Percentiles rank a stretch among this genome's conserved stretches.
These are phyloP conservation scores for Nephotettix cincticeps DNA, from an alignment of 1,140 invertebrate genomes.

Conservation along the genomic window DNA sequence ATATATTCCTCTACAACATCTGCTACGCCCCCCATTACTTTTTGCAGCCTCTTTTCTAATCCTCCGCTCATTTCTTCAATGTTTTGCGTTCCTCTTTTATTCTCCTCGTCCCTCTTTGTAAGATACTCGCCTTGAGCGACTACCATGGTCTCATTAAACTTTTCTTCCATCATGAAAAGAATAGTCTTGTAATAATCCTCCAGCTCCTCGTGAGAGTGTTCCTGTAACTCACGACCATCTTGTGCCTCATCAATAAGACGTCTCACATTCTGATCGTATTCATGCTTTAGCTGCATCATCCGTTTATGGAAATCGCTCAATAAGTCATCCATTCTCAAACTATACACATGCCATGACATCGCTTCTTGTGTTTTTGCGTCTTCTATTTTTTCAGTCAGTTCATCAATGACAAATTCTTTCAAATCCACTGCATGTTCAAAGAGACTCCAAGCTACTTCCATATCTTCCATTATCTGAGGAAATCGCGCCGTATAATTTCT, in stretches of 20 bases:
- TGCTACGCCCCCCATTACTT: not conserved
- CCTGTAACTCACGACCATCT: not conserved
- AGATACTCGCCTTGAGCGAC: not conserved
- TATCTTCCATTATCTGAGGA: not conserved
- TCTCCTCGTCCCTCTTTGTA: conserved; percentile 11
- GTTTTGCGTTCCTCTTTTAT: not conserved
- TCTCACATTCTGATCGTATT: not conserved
- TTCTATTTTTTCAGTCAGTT: not conserved
- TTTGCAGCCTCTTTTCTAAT: not conserved
- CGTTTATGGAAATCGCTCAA: not conserved
- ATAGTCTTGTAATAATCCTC: conserved; percentile 1
- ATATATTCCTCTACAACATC: not conserved
- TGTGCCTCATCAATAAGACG: not conserved
- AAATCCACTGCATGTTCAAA: conserved; percentile 6
- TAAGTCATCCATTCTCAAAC: not conserved
- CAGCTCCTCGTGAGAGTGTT: not conserved
- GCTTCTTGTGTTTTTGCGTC: conserved; percentile 10
- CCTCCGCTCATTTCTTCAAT: not conserved
- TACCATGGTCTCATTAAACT: not conserved
- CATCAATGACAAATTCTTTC: not conserved
- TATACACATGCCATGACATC: not conserved
- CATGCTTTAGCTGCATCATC: not conserved
- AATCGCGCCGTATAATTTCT: not conserved
- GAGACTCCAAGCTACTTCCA: not conserved
- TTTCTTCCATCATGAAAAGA: not conserved